phyloP scores from a whole-genome alignment of 1,140 invertebrate species.

The Lepidurus apus region DNA sequence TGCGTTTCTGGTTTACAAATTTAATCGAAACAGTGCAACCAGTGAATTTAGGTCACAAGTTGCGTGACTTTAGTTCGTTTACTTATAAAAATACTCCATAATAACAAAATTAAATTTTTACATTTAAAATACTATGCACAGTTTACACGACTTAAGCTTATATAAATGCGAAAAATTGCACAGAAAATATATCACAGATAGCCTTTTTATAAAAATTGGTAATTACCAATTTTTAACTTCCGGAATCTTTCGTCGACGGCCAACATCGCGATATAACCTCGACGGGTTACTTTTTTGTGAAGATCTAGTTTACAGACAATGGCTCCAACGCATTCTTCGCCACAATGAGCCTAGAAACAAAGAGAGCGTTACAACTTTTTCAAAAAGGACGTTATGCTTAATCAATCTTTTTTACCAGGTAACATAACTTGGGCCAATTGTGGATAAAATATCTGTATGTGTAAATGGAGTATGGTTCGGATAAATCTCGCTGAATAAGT shows the following conservation, averaged over 20 bases:
- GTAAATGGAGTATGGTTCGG: constrained; percentile 99
- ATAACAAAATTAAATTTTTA: too few species aligned
- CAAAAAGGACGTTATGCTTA: not conserved
- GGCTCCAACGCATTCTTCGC: constrained; percentile 83
- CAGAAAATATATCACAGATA: too few species aligned
- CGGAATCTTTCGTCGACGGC: constrained; percentile 94
- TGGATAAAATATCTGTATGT: constrained; percentile 99
- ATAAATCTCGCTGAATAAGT: constrained; percentile 96
- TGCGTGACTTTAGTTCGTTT: too few species aligned
- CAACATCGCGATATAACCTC: constrained; percentile 99
- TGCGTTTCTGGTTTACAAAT: too few species aligned
- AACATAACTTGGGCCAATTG: constrained; percentile 99
- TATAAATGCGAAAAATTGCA: too few species aligned
- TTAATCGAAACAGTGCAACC: too few species aligned
- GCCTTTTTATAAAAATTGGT: not conserved
- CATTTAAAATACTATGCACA: too few species aligned
- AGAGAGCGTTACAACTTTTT: not conserved
- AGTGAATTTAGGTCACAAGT: too few species aligned
- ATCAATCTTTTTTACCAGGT: constrained; percentile 64
- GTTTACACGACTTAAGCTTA: too few species aligned
- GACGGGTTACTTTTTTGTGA: constrained; percentile 82
- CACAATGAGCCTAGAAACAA: constrained; percentile 63
- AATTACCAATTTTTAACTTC: constrained; percentile 81
- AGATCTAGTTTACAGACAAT: constrained; percentile 97
- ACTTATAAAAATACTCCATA: too few species aligned